Conservation (phyloP, 2,797 vertebrate genomes). For the Channallabes apus region DNA sequence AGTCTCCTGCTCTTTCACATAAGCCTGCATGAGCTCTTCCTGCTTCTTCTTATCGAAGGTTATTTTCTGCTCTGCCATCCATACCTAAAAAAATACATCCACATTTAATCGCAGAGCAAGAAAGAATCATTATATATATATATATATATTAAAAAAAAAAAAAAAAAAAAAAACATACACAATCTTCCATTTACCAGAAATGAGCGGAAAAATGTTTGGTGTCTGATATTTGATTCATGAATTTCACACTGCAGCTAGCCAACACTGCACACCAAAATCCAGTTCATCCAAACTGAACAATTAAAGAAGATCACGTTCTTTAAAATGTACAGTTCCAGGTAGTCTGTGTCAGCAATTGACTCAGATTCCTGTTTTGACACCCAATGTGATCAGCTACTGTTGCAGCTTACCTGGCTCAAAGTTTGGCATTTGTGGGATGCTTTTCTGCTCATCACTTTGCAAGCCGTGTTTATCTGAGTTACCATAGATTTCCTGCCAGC, state of each 20-base stretch:
- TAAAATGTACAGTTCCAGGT: background rate
- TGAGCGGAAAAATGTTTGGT: background rate
- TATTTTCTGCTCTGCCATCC: conserved; percentile 98
- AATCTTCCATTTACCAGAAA: background rate
- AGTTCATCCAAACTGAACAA: background rate
- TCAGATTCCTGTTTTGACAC: background rate
- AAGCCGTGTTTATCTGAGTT: background rate
- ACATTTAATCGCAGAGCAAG: background rate
- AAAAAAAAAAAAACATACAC: background rate
- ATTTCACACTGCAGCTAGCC: background rate
- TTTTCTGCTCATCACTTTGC: background rate
- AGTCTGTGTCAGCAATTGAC: background rate
- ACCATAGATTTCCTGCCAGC: background rate
- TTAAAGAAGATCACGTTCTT: background rate
- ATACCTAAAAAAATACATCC: conserved; percentile 79
- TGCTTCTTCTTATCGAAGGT: conserved; percentile 96
- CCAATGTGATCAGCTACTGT: too few relatives aligned
- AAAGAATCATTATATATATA: too few relatives aligned
- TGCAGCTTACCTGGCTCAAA: background rate
- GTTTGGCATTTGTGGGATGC: background rate
- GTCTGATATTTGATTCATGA: background rate
- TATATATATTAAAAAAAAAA: background rate
- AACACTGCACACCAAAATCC: background rate
- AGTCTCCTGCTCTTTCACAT: conserved; percentile 95
- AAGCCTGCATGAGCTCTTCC: conserved; percentile 96